A percentile compares a stretch with the other conserved stretches of the same genome.
These are phyloP conservation scores for Eristalis pertinax DNA, from an alignment of 2,888 invertebrate genomes.

Conservation along the genomic window DNA sequence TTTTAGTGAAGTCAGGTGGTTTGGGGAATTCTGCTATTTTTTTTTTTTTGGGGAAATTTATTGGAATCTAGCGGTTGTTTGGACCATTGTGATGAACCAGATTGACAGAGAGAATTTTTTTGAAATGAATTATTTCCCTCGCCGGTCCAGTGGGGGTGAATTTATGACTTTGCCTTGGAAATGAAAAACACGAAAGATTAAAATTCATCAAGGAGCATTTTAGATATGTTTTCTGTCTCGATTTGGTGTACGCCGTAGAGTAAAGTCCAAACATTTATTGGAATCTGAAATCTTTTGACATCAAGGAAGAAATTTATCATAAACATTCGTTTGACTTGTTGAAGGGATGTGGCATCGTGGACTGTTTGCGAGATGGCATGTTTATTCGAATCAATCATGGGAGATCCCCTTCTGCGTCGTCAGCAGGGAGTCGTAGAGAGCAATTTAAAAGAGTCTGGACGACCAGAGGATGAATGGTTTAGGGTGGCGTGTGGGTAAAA, in stretches of 20 bases:
- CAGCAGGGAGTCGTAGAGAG: too few species aligned
- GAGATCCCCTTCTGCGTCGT: too few species aligned
- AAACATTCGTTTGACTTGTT: neutral
- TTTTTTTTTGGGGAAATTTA: neutral
- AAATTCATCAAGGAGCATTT: neutral
- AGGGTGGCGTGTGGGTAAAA: too few species aligned
- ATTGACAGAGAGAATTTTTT: slow-evolving; percentile 6
- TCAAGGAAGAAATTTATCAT: neutral
- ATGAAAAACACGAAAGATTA: neutral
- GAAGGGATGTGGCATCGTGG: neutral
- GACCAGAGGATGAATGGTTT: too few species aligned
- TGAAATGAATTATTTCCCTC: neutral
- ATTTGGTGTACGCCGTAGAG: neutral
- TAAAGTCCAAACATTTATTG: neutral
- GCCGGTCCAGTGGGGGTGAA: neutral
- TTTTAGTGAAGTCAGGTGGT: neutral
- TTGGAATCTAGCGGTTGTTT: neutral
- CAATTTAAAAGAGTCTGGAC: too few species aligned
- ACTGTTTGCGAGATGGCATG: too few species aligned
- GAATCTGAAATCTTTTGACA: neutral
- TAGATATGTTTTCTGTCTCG: neutral
- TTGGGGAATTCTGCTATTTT: neutral
- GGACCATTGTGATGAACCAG: neutral
- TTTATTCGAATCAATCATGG: too few species aligned
- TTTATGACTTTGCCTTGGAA: neutral